Conservation (phyloP, 2,113 vertebrate species). For the Cyanoderma ruficeps region DNA sequence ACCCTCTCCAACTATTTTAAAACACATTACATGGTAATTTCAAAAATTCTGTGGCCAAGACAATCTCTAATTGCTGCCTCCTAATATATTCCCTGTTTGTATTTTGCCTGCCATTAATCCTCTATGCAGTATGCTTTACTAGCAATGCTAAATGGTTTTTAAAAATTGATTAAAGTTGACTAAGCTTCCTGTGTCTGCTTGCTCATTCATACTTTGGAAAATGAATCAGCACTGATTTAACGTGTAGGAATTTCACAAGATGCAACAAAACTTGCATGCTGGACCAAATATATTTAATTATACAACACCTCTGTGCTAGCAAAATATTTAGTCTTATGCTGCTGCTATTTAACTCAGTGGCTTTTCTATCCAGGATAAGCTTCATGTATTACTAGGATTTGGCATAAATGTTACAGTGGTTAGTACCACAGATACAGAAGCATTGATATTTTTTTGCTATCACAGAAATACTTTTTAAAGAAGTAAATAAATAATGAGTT, state of each 20-base stretch:
- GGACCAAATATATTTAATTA: not conserved
- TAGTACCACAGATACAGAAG: not conserved
- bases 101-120: not conserved
- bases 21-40: not conserved
- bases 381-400: not conserved
- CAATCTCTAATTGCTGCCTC: not conserved
- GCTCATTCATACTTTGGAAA: not conserved
- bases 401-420: not conserved
- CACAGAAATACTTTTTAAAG: not conserved
- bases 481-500: not conserved
- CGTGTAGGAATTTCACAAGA: not conserved
- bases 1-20: not conserved
- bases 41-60: not conserved
- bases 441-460: not conserved
- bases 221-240: constrained; percentile 8
- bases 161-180: not conserved
- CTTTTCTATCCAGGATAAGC: not conserved
- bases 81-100: not conserved
- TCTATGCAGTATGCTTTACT: not conserved
- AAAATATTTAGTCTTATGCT: not conserved
- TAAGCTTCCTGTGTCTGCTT: not conserved
- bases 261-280: not conserved
- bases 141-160: not conserved
- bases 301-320: not conserved
- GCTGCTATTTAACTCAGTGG: not conserved